Evolutionary conservation across 2,888 invertebrate species (phyloP), one percentile per base, ranked within the genome.

Genomic region (Sabellastarte sp.): DNA sequence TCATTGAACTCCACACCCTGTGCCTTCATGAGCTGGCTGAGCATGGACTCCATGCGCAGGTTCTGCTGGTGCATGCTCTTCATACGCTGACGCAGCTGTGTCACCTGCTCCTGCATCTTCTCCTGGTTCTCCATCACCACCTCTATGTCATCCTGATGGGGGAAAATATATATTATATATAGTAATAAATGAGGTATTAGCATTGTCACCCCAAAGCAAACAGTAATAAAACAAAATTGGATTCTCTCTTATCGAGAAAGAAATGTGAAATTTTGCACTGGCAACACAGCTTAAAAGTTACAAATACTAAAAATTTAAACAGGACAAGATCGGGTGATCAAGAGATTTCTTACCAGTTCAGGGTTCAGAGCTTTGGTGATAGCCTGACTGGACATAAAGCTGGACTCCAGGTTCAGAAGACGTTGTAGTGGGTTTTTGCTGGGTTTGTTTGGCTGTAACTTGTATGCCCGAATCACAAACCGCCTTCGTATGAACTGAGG

Each of bases 401-500:
- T 71, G 31, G 68, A 64, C 41, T 72, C 73, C 29, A 72, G 50
- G 24, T 69, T 60, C 32, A 74, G 69, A 0, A 73, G 57, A 10
- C 70, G 66, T 3, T 68, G 63, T 28, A 74, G 58, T 2, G 73
- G 64, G 59, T 74, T 74, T 29, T 59, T 60, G 0, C 67, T 57
- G 51, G 66, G 60, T 30, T 56, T 64, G 71, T 85, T 85, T 0
- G 85, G 85, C 29, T 69, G 65, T 26, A 84, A 65, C 10, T 74
- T 76, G 62, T 79, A 74, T 41, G 71, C 69, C 53, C 76, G 74
- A 2, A 76, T 64, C 10, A 82, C 76, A 64, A 80, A 80, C 59
- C 76, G 75, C 10, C 84, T 71, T 1, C 81, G 75, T 30, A 85
- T 71, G 62, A 80, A 79, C 61, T 80, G 76, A 3, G 85, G 85